phyloP scores from a whole-genome alignment of 2,113 vertebrate species.

The Raphicerus campestris region DNA sequence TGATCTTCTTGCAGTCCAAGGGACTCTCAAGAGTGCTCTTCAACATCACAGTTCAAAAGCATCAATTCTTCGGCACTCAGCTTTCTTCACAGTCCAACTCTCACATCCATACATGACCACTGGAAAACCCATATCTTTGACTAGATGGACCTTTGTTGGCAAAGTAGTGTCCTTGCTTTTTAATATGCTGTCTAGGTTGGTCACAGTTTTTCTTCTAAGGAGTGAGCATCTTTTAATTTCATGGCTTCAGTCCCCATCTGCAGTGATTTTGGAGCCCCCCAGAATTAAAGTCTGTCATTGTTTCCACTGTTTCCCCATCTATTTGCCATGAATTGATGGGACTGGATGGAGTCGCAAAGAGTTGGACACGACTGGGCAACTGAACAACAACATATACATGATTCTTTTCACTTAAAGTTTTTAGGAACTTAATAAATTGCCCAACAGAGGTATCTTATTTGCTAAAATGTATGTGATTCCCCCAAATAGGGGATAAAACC shows the following conservation, averaged over 20 bases:
- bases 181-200: background rate
- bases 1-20: background rate
- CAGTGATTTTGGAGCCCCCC: background rate
- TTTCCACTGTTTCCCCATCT: background rate
- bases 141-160: background rate
- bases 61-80: background rate
- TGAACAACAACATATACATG: background rate
- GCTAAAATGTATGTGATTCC: background rate
- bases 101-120: background rate
- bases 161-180: background rate
- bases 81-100: background rate
- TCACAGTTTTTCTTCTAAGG: background rate
- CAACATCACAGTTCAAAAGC: background rate
- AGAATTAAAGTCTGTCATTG: background rate
- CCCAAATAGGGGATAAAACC: background rate
- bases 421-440: background rate
- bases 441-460: background rate
- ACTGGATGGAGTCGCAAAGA: background rate
- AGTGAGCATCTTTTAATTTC: background rate
- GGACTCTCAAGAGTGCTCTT: background rate
- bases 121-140: background rate
- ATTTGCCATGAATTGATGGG: background rate
- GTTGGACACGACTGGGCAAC: accelerated
- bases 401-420: background rate
- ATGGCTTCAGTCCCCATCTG: background rate